Conservation (phyloP, 2,888 invertebrate genomes). For the Temnothorax unifasciatus region DNA sequence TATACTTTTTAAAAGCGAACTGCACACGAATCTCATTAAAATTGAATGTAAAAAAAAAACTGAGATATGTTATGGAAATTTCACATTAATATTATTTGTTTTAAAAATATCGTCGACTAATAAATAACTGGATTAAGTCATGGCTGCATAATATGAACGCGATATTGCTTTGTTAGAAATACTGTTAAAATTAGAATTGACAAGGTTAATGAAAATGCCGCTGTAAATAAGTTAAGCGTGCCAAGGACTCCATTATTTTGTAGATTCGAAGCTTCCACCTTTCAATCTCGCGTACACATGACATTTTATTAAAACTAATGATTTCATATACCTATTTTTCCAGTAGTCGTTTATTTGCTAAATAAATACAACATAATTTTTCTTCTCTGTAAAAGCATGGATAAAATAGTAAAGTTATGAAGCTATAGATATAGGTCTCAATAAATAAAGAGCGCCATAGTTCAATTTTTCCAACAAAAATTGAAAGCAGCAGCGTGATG, state of each 20-base stretch:
- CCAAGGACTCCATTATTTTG: neutral
- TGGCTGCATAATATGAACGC: neutral
- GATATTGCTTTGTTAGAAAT: neutral
- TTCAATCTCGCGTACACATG: neutral
- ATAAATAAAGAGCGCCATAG: neutral
- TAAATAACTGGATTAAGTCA: neutral
- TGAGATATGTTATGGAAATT: neutral
- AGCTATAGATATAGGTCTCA: neutral
- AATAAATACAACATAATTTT: neutral
- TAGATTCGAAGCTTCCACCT: neutral
- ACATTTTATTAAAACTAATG: constrained; percentile 5
- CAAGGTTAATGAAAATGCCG: neutral
- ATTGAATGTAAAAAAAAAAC: neutral
- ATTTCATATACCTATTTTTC: neutral
- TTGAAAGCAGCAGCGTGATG: neutral
- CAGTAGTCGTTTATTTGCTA: neutral
- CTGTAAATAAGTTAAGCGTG: neutral
- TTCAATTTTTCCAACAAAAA: neutral
- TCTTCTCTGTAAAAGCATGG: neutral
- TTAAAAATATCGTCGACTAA: neutral
- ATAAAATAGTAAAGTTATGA: neutral
- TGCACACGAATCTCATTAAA: neutral
- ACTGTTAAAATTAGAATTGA: neutral
- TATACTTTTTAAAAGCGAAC: neutral
- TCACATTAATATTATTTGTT: neutral